Base-by-base conservation (phyloP, 2,797 vertebrate genomes). In the Muscicapa comitata region DNA sequence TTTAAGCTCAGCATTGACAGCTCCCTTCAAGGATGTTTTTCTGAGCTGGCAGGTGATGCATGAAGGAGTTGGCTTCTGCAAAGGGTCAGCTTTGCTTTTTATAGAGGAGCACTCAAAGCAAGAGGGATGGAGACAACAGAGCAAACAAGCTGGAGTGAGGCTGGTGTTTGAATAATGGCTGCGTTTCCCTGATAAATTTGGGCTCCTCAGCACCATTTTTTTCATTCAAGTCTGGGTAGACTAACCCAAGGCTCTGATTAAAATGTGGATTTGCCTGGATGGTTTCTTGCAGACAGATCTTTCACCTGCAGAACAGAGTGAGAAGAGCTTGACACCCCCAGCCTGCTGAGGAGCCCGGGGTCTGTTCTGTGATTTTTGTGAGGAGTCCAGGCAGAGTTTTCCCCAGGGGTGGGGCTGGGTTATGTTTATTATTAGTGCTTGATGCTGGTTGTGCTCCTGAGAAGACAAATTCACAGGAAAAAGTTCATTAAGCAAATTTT, bases 21-120 rank as follows among this genome's bases (percentile, higher is more conserved):
- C 38, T 88, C 73, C 72, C 42, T 63, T 82, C 47, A 28, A 40
- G 38, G 70, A 68, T 86, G 94, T 82, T 95, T 92, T 92, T 40
- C 68, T 75, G 76, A 91, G 90, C 73, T 47, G 61, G 72, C 54
- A 78, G 68, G 75, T 72, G 82, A 65, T 80, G 82, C 62, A 11
- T n/a, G 90, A 88, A 88, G 66, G 65, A 55, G 37, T 12, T 47
- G 40, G 63, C 29, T 87, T 43, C 45, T 35, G 68, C 48, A 23
- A 79, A 67, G 90, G 90, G 82, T 83, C 47, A 57, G 45, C 62
- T 80, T 51, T 80, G 61, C 62, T 90, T 80, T 80, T 70, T 45
- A 12, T 11, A 55, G 59, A 73, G 67, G 43, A 85, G 33, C 26
- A 19, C 47, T 79, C 77, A 23, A 6, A 57, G 53, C 6, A 29